Evolutionary conservation across 1,140 invertebrate genomes (phyloP), one percentile per base, ranked within the genome.

Genomic region (Bradynema listronoti): DNA sequence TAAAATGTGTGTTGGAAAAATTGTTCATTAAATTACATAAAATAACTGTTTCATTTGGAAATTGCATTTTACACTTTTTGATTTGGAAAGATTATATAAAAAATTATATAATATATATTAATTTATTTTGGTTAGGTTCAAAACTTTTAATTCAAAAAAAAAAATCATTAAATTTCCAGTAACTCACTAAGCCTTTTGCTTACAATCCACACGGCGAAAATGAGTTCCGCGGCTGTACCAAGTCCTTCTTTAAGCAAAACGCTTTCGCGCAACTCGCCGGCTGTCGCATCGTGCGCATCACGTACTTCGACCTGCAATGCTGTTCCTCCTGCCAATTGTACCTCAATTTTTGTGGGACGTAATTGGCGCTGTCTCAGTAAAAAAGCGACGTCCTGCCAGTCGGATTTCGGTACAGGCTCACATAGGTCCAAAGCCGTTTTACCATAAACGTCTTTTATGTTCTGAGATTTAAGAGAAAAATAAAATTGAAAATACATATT

Each of bases 151-250:
- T 32, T 4, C 4, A 50, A 50, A 50, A 9, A 57, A 4, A 30
- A 57, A 57, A n/a, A n/a, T n/a, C n/a, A 22, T 29, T 67, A 19
- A 52, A 58, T 32, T 14, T 61, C n/a, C n/a, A n/a, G n/a, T 1
- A 32, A 66, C 61, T 65, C 39, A 75, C 72, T 58, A n/a, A 74
- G 50, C 30, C 68, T 29, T 19, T 72, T 53, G 7, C 61, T 64
- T 11, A 59, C 56, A 1, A 75, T 42, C 68, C 74, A 75, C 49
- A 75, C 54, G 0, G 71, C 69, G 34, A 75, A 75, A 11, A 77
- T 59, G 24, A 54, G 61, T 39, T 36, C 45, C 6, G 65, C 63
- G 22, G 19, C 49, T 32, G 27, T 6, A 14, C 39, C 42, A 25
- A 69, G 25, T 11, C 68, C 59, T 30, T 63, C 55, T 22, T 68